A percentile compares a stretch with the other conserved stretches of the same genome.
These are phyloP conservation scores for Hypocryptadius cinnamomeus DNA, from an alignment of 2,113 vertebrate species.

Conservation along the genomic window DNA sequence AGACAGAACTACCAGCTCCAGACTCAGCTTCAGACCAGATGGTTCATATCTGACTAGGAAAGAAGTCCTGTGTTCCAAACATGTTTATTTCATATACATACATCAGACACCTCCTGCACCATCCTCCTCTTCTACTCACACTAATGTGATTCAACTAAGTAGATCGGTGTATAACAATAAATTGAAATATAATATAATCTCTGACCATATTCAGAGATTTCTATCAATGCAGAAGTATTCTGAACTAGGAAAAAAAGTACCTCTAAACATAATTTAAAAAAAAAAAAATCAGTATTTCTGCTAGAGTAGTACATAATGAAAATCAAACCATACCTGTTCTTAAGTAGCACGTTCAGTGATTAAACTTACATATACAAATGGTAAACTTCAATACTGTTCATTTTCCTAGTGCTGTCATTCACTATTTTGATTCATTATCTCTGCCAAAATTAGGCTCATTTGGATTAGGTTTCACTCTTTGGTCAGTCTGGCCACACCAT, in stretches of 20 bases:
- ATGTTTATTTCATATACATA: neutral
- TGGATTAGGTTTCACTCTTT: neutral
- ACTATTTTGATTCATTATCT: neutral
- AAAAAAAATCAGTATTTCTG: neutral
- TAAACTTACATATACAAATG: neutral
- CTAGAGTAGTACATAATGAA: neutral
- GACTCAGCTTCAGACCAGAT: neutral
- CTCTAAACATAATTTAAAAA: rapidly evolving
- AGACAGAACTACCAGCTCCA: neutral
- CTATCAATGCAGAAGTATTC: neutral
- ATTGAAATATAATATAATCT: neutral
- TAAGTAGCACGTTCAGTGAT: neutral
- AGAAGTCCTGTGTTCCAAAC: neutral
- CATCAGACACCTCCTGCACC: neutral
- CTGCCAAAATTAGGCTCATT: neutral
- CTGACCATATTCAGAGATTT: neutral
- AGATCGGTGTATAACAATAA: neutral
- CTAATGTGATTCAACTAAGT: neutral
- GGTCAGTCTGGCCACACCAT: neutral
- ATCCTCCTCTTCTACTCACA: neutral
- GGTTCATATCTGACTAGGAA: neutral
- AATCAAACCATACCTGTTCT: neutral
- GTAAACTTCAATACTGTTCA: neutral
- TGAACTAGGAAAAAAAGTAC: neutral
- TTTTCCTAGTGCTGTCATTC: neutral